Conservation (phyloP, 2,797 vertebrate genomes). For the Phyllotis vaccarum region DNA sequence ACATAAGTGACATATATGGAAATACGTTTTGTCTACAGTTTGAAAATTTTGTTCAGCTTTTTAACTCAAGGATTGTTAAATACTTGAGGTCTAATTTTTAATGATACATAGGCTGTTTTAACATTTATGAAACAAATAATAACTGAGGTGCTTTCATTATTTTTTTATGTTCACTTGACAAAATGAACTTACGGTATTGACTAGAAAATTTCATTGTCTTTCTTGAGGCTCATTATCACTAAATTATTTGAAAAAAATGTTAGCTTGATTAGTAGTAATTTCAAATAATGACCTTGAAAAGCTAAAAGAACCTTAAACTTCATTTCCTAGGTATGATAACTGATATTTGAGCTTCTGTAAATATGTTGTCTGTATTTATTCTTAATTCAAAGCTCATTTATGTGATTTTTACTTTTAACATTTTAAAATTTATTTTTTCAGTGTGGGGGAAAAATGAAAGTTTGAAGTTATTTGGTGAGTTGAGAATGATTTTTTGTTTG, state of each 20-base stretch:
- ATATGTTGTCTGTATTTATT: neutral
- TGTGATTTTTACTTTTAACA: neutral
- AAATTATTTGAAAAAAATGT: neutral
- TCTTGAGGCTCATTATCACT: neutral
- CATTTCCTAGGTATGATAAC: neutral
- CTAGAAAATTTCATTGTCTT: neutral
- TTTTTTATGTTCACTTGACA: neutral
- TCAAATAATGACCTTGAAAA: neutral
- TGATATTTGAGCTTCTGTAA: neutral
- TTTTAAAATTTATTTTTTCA: neutral
- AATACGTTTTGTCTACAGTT: neutral
- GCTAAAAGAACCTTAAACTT: neutral
- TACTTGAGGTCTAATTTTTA: neutral
- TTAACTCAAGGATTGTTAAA: neutral
- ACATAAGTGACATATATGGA: neutral
- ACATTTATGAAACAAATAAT: too few species aligned
- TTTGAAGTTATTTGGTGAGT: neutral
- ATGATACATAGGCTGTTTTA: neutral
- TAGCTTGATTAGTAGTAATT: fast-evolving
- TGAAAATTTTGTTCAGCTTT: neutral
- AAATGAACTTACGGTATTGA: neutral
- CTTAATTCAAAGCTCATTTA: neutral
- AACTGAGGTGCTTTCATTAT: neutral
- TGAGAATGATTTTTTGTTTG: neutral
- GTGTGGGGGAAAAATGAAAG: neutral